These are phyloP conservation scores for Chelonoidis abingdonii DNA, from an alignment of 2,113 vertebrate genomes.

Conservation along the genomic window DNA sequence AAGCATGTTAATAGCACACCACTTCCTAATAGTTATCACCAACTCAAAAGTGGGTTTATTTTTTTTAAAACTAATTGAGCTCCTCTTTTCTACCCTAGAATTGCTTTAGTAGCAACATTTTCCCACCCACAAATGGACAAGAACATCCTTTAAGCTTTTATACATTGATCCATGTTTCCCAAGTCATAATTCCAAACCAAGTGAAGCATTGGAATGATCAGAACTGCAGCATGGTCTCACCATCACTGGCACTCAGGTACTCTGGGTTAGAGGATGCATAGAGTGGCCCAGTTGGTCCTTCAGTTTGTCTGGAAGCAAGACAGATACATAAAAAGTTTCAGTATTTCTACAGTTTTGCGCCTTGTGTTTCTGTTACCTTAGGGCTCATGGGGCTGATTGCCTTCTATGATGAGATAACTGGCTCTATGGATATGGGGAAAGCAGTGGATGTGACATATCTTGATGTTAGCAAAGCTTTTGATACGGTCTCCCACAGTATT, in stretches of 20 bases:
- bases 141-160: background rate
- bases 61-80: background rate
- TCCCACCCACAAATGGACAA: background rate
- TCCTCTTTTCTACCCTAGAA: background rate
- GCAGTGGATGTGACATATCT: too few species aligned
- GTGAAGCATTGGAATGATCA: background rate
- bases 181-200: background rate
- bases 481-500: too few species aligned
- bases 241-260: constrained; percentile 95
- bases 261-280: constrained; percentile 97
- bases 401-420: too few species aligned
- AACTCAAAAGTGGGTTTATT: background rate
- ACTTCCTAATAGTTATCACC: background rate
- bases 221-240: constrained; percentile 75
- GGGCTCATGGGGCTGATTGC: background rate
- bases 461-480: too few species aligned
- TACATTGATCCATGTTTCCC: rapidly evolving
- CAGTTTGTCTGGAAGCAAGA: constrained; percentile 85
- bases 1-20: background rate
- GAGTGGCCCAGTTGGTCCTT: constrained; percentile 92
- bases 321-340: background rate
- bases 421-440: too few species aligned
- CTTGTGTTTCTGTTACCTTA: background rate
- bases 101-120: background rate
- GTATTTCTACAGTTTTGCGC: background rate